phyloP scores from a whole-genome alignment of 1,140 invertebrate species.

The Heliconius congener region DNA sequence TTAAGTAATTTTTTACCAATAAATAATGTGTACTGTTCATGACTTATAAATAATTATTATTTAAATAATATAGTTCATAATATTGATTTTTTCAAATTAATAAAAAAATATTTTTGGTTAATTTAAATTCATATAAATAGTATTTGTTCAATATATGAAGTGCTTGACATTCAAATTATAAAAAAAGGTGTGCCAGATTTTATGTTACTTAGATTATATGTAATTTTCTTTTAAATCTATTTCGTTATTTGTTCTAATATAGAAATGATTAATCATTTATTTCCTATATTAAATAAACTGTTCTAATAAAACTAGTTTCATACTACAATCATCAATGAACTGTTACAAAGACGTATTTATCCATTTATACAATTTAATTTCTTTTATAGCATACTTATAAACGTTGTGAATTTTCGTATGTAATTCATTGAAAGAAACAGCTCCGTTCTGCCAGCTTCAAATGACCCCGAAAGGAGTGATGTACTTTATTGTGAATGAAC shows the following conservation, averaged over 20 bases:
- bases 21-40: no score
- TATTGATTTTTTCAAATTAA: background rate
- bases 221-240: background rate
- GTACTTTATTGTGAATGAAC: slow-evolving; percentile 79
- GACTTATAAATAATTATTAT: background rate
- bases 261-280: background rate
- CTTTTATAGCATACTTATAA: background rate
- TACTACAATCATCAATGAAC: background rate
- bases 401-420: slow-evolving; percentile 12
- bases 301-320: background rate
- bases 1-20: no score
- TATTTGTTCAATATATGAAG: background rate
- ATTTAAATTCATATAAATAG: background rate
- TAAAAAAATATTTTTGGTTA: background rate
- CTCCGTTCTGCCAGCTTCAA: slow-evolving; percentile 58
- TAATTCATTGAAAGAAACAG: slow-evolving; percentile 61
- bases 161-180: background rate
- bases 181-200: slow-evolving; percentile 5
- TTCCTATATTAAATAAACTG: background rate
- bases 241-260: background rate
- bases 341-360: background rate
- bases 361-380: background rate
- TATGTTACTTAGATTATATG: background rate
- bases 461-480: slow-evolving; percentile 69
- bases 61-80: background rate